Evolutionary conservation across 2,113 vertebrate species (phyloP), one percentile per base, ranked within the genome.

Genomic region (Microtus richardsoni): DNA sequence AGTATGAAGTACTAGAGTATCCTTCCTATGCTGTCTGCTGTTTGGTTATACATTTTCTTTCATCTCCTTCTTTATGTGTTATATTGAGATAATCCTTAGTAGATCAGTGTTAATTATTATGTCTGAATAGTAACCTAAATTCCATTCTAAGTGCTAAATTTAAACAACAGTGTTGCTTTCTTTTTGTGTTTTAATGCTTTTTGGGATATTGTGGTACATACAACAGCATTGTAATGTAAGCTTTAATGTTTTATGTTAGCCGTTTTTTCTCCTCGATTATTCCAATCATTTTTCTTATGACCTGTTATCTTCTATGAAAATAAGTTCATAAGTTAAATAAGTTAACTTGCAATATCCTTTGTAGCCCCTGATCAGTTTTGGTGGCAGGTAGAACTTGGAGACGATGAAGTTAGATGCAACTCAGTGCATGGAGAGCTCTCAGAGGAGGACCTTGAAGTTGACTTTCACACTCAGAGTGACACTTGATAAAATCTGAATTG

Each of bases 161-260:
- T 71, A 95, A 92, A 77, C 75, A 33, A 92, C 30, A 77, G 36
- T 44, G 2, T 52, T 77, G 74, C 30, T 83, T 0, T 87, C 30
- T 94, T 88, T 95, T 88, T 94, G 30, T 17, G 92, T 94, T 97
- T 49, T 82, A 73, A n/a, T 91, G 28, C 8, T 68, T 86, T 92
- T 92, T 86, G 28, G 9, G 10, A 44, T 90, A 83, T 13, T 70
- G 24, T 28, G 66, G 0, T 91, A 92, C 71, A 62, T 52, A 71
- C 80, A 88, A 71, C 24, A 84, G 26, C 3, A 13, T 52, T 84
- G 74, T 92, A 77, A 89, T 77, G 83, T 12, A 60, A 52, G 21
- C 22, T 95, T 95, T 87, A 11, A 83, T 36, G 74, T 62, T 84
- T 83, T 60, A 52, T 44, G 52, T 91, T 60, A 95, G 16, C 3